Evolutionary conservation across 1,140 invertebrate species (phyloP).

Genomic region (Scylla paramamosain): DNA sequence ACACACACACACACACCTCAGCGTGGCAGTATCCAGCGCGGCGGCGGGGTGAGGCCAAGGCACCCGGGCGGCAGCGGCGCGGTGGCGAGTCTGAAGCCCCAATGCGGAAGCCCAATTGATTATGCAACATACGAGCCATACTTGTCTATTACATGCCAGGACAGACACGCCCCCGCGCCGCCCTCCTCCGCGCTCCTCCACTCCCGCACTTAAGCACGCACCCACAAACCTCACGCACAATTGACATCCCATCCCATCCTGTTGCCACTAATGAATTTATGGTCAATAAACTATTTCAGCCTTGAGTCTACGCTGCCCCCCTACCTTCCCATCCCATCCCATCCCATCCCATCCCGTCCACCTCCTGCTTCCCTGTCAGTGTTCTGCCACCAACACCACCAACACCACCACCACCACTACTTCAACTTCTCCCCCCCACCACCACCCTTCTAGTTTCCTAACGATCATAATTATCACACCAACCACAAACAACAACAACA

Average conservation of each 20-base stretch:
- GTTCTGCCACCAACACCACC: neutral
- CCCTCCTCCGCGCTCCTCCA: neutral
- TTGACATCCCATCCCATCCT: neutral
- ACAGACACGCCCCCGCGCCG: neutral
- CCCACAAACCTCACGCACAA: neutral
- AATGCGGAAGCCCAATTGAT: neutral
- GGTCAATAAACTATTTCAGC: neutral
- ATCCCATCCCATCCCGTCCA: too few relatives aligned
- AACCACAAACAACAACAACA: too few relatives aligned
- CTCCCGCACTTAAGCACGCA: neutral
- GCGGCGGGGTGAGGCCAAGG: neutral
- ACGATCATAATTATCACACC: neutral
- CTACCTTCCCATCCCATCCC: neutral
- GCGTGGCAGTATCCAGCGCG: neutral
- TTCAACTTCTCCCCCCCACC: neutral
- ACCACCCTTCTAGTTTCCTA: neutral
- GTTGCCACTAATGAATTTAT: conserved; percentile 14
- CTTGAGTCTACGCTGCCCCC: neutral
- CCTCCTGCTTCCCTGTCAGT: too few relatives aligned
- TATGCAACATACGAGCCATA: conserved; percentile 5
- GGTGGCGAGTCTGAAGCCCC: neutral
- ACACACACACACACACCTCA: neutral
- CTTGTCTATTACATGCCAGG: neutral
- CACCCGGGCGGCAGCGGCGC: neutral
- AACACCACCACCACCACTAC: neutral